These are phyloP conservation scores for Helicoverpa armigera DNA, from an alignment of 1,140 invertebrate species.

Conservation along the genomic window DNA sequence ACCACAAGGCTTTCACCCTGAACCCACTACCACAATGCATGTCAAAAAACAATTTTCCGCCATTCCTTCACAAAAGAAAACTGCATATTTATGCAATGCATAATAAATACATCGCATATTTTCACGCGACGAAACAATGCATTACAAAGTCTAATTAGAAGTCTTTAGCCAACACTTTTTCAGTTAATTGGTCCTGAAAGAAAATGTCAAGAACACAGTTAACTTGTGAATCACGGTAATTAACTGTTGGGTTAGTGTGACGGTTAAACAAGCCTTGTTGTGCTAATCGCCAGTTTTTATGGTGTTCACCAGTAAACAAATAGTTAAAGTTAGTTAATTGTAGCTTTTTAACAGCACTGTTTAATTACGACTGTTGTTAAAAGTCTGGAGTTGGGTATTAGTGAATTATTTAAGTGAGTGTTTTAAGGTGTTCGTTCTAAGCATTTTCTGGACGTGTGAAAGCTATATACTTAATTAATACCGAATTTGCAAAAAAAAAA, in stretches of 20 bases:
- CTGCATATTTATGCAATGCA: not conserved
- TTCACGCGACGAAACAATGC: not conserved
- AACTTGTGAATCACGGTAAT: constrained; percentile 10
- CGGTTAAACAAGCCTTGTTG: not conserved
- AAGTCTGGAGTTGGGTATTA: too few relatives aligned
- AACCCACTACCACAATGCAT: not conserved
- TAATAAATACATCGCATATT: not conserved
- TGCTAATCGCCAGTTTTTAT: not conserved
- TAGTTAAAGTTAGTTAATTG: too few relatives aligned
- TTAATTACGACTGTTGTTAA: too few relatives aligned
- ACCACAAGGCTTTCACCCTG: too few relatives aligned
- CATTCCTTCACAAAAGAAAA: not conserved
- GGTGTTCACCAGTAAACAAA: too few relatives aligned
- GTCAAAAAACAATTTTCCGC: constrained; percentile 1
- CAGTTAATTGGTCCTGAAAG: constrained; percentile 8
- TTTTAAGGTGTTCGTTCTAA: too few relatives aligned
- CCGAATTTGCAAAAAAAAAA: too few relatives aligned
- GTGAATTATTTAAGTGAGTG: too few relatives aligned
- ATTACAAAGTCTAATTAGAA: not conserved
- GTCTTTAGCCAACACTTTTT: not conserved
- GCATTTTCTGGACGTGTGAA: too few relatives aligned
- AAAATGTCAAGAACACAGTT: constrained; percentile 23
- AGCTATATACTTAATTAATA: too few relatives aligned
- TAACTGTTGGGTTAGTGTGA: not conserved
- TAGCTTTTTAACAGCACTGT: too few relatives aligned